Conservation (phyloP, 2,113 vertebrate species). For the Labeo rohita region DNA sequence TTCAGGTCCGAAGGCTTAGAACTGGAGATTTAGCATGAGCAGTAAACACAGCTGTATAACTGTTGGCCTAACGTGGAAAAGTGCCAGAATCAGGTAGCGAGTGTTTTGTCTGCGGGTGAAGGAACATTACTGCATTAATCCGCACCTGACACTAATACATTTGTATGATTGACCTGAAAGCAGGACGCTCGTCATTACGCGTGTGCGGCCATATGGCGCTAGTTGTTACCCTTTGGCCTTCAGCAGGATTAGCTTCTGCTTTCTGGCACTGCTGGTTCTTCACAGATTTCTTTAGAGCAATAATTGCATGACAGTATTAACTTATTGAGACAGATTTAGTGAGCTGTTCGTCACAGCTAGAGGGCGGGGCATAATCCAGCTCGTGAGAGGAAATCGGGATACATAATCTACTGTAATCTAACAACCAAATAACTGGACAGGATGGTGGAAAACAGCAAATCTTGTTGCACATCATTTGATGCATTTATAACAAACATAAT, state of each 20-base stretch:
- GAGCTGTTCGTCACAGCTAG: slow-evolving; percentile 63
- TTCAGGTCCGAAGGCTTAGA: neutral
- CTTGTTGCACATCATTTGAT: neutral
- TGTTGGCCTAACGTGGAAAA: slow-evolving; percentile 20
- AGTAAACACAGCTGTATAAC: slow-evolving; percentile 26
- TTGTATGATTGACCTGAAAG: slow-evolving; percentile 81
- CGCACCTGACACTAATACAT: slow-evolving; percentile 84
- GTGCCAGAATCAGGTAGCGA: slow-evolving; percentile 64
- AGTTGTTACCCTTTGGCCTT: slow-evolving; percentile 79
- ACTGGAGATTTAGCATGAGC: slow-evolving; percentile 15
- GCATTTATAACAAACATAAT: neutral
- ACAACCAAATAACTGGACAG: slow-evolving; percentile 3
- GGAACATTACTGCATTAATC: slow-evolving; percentile 79
- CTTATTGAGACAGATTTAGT: slow-evolving; percentile 75
- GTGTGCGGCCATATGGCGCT: slow-evolving; percentile 74
- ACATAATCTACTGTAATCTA: slow-evolving; percentile 62
- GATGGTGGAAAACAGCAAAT: slow-evolving; percentile 1
- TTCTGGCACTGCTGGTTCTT: slow-evolving; percentile 78
- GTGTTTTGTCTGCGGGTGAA: slow-evolving; percentile 66
- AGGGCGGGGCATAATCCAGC: slow-evolving; percentile 57
- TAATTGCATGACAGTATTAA: slow-evolving; percentile 82
- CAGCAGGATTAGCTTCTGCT: slow-evolving; percentile 77
- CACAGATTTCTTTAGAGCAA: slow-evolving; percentile 79
- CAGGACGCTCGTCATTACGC: slow-evolving; percentile 75
- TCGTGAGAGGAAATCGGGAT: slow-evolving; percentile 64